Percentiles rank a stretch among this genome's conserved stretches.
Evolutionary conservation across 1,140 invertebrate species (phyloP).

Genomic region (Hermatobates lingyangjiaoensis): DNA sequence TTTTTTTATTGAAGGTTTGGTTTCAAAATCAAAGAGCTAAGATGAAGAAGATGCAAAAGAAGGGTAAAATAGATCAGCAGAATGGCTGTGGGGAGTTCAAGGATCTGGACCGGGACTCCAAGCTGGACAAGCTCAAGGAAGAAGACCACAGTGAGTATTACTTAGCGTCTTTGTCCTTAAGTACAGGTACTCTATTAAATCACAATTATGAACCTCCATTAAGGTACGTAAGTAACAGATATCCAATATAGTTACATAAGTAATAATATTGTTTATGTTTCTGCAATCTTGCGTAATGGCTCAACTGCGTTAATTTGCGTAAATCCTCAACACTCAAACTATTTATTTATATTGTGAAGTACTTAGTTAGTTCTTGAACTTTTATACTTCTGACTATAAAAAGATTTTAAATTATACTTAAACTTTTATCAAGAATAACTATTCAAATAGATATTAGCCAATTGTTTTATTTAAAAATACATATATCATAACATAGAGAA

Average conservation of each 20-base stretch:
- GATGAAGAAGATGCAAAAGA: slow-evolving; percentile 41
- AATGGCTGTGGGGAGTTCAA: slow-evolving; percentile 14
- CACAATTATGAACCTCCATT: too few species aligned
- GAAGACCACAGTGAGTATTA: slow-evolving; percentile 28
- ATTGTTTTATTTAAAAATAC: too few species aligned
- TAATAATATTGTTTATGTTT: background rate
- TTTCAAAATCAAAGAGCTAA: slow-evolving; percentile 67
- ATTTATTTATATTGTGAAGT: too few species aligned
- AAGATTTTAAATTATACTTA: too few species aligned
- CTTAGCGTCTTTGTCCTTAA: background rate
- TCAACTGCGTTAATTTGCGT: too few species aligned
- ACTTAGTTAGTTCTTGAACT: too few species aligned
- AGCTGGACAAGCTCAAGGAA: slow-evolving; percentile 19
- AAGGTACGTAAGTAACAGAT: too few species aligned
- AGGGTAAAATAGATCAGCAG: slow-evolving; percentile 18
- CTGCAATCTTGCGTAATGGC: background rate
- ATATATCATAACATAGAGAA: too few species aligned
- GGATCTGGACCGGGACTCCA: slow-evolving; percentile 14
- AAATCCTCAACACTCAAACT: too few species aligned
- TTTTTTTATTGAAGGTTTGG: slow-evolving; percentile 42
- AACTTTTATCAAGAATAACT: too few species aligned
- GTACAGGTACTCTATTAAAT: background rate
- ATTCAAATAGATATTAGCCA: too few species aligned
- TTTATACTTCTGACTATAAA: too few species aligned
- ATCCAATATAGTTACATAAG: background rate